Conservation (phyloP, 2,113 vertebrate species). For the Noctilio leporinus region DNA sequence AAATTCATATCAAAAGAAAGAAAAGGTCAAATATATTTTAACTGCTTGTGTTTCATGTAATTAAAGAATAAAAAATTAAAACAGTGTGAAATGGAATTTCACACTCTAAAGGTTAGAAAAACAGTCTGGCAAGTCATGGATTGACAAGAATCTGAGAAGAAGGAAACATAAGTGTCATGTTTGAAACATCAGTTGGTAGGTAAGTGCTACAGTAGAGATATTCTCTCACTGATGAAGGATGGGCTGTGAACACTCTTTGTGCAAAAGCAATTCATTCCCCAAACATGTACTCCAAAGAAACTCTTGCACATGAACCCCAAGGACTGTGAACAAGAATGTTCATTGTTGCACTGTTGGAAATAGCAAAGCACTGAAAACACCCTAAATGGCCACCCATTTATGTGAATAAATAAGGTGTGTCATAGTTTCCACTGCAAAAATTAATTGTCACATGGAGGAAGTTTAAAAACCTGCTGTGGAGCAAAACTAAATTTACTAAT, state of each 20-base stretch:
- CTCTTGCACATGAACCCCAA: neutral
- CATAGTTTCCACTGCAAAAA: neutral
- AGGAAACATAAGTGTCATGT: neutral
- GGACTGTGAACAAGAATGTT: neutral
- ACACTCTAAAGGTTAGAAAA: neutral
- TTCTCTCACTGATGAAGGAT: neutral
- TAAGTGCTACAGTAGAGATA: neutral
- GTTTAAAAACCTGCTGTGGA: neutral
- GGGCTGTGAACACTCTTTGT: neutral
- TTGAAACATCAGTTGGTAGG: neutral
- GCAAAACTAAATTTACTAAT: neutral
- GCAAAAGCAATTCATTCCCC: too few species aligned
- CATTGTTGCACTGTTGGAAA: neutral
- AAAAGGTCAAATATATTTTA: neutral
- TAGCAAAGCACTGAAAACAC: neutral
- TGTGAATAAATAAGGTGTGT: neutral
- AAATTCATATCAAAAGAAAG: neutral
- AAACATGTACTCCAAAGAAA: neutral
- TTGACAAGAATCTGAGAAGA: neutral
- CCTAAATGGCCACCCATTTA: neutral
- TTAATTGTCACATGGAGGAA: neutral
- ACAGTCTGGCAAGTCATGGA: neutral
- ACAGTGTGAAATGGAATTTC: neutral
- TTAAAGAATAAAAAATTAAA: neutral
- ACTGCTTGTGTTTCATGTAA: neutral